Evolutionary conservation across 2,113 vertebrate species (phyloP).

Genomic region (Gobius niger): DNA sequence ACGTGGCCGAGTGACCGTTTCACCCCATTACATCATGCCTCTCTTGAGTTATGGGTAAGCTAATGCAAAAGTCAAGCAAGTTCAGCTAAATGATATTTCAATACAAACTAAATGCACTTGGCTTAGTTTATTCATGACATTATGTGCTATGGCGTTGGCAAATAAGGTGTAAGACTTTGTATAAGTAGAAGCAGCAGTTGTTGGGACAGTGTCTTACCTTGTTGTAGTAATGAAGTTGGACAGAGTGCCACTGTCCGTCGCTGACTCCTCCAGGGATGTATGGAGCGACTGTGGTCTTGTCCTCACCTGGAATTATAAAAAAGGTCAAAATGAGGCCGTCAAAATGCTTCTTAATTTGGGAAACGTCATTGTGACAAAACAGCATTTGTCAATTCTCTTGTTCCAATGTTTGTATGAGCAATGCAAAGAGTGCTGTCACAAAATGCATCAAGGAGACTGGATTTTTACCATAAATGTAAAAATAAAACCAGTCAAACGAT

Average conservation of each 20-base stretch:
- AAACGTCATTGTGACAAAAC: no score
- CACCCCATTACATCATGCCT: conserved; percentile 3
- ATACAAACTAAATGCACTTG: no score
- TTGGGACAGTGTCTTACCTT: conserved; percentile 80
- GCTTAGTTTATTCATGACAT: no score
- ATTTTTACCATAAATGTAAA: no score
- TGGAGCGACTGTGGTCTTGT: conserved; percentile 86
- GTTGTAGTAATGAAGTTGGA: conserved; percentile 96
- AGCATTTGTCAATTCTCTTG: no score
- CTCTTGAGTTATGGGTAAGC: not conserved
- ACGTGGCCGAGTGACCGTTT: conserved; percentile 25
- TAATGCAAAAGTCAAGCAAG: not conserved
- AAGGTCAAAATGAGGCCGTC: not conserved
- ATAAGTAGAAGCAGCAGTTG: not conserved
- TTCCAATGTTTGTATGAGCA: no score
- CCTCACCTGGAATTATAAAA: conserved; percentile 80
- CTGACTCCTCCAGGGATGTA: conserved; percentile 88
- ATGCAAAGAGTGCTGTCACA: no score
- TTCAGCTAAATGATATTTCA: conserved; percentile 7
- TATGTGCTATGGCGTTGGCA: no score
- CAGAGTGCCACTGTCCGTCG: conserved; percentile 92
- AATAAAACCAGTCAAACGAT: no score
- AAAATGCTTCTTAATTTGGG: not conserved
- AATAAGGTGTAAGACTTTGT: not conserved
- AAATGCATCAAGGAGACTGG: no score